Evolutionary conservation across 2,113 vertebrate species (phyloP), one percentile per base, ranked within the genome.

Genomic region (Protobothrops mucrosquamatus): DNA sequence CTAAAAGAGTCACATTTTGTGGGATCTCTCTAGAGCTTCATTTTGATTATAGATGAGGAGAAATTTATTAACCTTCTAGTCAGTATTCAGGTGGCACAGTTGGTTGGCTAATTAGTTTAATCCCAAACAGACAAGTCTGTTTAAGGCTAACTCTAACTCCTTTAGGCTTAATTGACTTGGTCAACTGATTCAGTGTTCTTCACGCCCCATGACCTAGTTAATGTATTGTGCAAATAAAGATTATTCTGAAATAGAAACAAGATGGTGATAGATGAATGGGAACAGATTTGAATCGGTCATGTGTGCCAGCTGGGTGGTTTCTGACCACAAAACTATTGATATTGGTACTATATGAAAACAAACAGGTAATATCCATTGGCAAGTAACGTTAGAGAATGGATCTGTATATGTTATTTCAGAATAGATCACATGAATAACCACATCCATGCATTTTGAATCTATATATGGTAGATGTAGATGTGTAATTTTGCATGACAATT

Each of bases 401-500:
- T n/a, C 39, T 81, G 9, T 91, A 90, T n/a, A 46, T 23, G 48
- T 69, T 34, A 29, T 34, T 91, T 54, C 29, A 54, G 34, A 92
- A 52, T 34, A 90, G 20, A 9, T 7, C 87, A 55, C 18, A 26
- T 24, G 48, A 22, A 81, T 20, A 81, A 34, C 34, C 29, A 74
- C 29, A 54, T 15, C 18, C 39, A n/a, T 90, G 15, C 48, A 34
- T 90, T 52, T 51, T 48, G 29, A 39, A 90, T 52, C 8, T 69
- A 23, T 54, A 54, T 54, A 51, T 51, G 48, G 48, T 51, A 15
- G 1, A 22, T 90, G 24, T 56, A n/a, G 26, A 88, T 61, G 39
- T 89, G 59, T 39, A 90, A 54, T 54, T 54, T 39, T 81, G 59
- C 85, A 88, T 90, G 86, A 14, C n/a, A 93, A 54, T 89, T 93